Evolutionary conservation across 2,888 invertebrate genomes (phyloP), one percentile per base, ranked within the genome.

Genomic region (Coronaproctus castanopsis): DNA sequence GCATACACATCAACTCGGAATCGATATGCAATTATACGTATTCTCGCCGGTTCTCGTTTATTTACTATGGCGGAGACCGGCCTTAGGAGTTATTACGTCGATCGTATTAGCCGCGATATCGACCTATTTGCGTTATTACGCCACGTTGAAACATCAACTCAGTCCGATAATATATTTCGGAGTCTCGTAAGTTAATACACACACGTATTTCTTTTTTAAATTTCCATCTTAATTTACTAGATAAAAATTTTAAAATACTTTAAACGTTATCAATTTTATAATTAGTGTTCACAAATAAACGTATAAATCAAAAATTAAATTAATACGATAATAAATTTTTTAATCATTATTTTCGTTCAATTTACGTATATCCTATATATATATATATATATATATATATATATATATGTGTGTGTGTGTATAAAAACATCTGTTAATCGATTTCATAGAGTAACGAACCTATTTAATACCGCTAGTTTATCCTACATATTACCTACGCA

Each of bases 11-110:
- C 78, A 78, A 65, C 71, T 78, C 61, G 78, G 76, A 14, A 76
- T 78, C 67, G 78, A 78, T 64, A 77, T 78, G 76, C 78, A 78
- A 64, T 68, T 78, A 21, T 78, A 76, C 69, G 69, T 77, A 2
- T 72, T 75, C 0, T 75, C 77, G 0, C 66, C 77, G 0, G 72
- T 76, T 0, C 69, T 77, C 36, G 74, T 77, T 70, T 68, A 73
- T 59, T 50, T 76, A 10, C 68, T 78, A n/a, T 75, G 76, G 74
- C 72, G 71, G 64, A 71, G 64, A 66, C 69, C 67, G 53, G 69
- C 65, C 21, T 58, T 73, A n/a, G 76, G 76, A 57, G 69, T 74
- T 67, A 63, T 69, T 2, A 67, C 75, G 21, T 67, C 76, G 19
- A 63, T 68, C 3, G 54, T 66, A 2, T 68, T 74, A 2, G 75